A percentile compares a stretch with the other conserved stretches of the same genome.
phyloP scores from a whole-genome alignment of 2,888 invertebrate genomes.

The Labia minor region DNA sequence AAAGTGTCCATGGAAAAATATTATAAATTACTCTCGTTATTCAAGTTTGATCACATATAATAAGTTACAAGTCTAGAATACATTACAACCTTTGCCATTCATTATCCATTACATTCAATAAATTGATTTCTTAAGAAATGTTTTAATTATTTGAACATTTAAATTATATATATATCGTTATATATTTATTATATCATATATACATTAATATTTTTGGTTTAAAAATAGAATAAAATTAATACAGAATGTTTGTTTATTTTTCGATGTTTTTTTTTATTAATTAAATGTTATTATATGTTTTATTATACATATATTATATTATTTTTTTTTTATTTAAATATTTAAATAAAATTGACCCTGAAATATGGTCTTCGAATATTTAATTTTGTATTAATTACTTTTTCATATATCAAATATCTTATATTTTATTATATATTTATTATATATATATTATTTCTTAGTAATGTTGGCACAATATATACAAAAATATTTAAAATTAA shows the following conservation, averaged over 20 bases:
- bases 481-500: not conserved
- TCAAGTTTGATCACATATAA: too few species aligned
- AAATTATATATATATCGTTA: not conserved
- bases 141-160: too few species aligned
- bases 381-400: not conserved
- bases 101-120: too few species aligned
- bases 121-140: too few species aligned
- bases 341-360: too few species aligned
- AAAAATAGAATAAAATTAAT: not conserved
- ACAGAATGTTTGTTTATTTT: not conserved
- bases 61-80: too few species aligned
- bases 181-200: not conserved
- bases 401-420: not conserved
- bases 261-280: not conserved
- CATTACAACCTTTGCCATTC: too few species aligned
- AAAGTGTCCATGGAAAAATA: too few species aligned
- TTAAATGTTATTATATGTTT: not conserved
- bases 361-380: not conserved
- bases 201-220: not conserved
- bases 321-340: too few species aligned
- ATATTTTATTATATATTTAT: too few species aligned
- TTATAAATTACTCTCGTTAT: too few species aligned
- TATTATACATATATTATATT: not conserved
- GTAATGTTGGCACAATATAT: not conserved
- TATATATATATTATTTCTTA: too few species aligned